Evolutionary conservation across 2,888 invertebrate species (phyloP).

Genomic region (Didymodactylos carnosus): DNA sequence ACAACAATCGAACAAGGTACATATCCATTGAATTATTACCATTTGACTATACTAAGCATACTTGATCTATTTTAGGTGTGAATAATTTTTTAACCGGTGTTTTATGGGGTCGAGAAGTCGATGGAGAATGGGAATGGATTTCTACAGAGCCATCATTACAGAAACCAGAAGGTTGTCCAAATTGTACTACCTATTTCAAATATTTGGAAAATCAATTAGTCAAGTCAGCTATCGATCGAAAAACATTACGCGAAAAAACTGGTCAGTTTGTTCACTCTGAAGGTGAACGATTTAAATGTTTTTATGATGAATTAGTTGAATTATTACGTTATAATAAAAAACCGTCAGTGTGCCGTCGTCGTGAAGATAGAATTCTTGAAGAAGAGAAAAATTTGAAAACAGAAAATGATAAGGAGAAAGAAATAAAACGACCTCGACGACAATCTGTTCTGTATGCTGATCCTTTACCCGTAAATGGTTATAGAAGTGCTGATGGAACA

Average conservation of each 20-base stretch:
- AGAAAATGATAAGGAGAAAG: not conserved
- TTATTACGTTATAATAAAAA: slow-evolving; percentile 22
- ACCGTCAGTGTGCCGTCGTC: slow-evolving; percentile 7
- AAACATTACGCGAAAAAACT: slow-evolving; percentile 23
- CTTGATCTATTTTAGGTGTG: slow-evolving; percentile 19
- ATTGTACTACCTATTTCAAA: slow-evolving; percentile 27
- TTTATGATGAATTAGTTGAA: slow-evolving; percentile 24
- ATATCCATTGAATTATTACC: not conserved
- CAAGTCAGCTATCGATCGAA: slow-evolving; percentile 23
- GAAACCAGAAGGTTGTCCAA: slow-evolving; percentile 19
- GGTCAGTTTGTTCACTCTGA: slow-evolving; percentile 27
- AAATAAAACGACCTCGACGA: not conserved
- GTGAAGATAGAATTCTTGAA: slow-evolving; percentile 19
- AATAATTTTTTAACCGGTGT: slow-evolving; percentile 32
- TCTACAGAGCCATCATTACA: slow-evolving; percentile 23
- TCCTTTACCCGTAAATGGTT: not conserved
- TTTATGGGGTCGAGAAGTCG: slow-evolving; percentile 24
- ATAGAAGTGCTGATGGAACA: not conserved
- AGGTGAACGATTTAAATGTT: slow-evolving; percentile 22
- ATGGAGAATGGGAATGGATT: slow-evolving; percentile 23
- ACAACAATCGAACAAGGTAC: not conserved
- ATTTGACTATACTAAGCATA: not conserved
- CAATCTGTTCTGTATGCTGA: not conserved
- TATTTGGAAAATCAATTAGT: slow-evolving; percentile 26
- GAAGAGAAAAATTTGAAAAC: not conserved